Conservation (phyloP, 2,888 invertebrate species). For the Diloba caeruleocephala region DNA sequence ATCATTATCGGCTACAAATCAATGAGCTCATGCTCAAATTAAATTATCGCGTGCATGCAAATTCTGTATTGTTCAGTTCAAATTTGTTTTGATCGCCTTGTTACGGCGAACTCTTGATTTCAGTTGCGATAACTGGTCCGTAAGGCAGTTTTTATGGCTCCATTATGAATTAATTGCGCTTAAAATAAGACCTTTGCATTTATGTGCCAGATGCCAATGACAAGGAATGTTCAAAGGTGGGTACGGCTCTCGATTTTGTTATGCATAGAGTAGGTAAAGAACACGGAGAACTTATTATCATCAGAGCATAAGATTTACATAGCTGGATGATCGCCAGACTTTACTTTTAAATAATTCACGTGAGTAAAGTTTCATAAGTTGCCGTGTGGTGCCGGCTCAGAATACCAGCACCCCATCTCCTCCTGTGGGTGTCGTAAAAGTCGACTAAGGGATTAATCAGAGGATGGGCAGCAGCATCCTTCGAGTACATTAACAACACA, state of each 20-base stretch:
- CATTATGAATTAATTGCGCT: constrained; percentile 16
- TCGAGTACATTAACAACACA: no score
- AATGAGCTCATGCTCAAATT: constrained; percentile 46
- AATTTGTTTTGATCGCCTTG: constrained; percentile 32
- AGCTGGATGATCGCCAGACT: constrained; percentile 45
- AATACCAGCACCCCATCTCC: no score
- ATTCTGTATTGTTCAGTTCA: constrained; percentile 58
- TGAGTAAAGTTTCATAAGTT: constrained; percentile 35
- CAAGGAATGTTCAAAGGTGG: constrained; percentile 11
- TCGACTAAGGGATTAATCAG: no score
- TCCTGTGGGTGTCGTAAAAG: no score
- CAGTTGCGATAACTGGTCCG: constrained; percentile 11
- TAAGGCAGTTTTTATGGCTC: constrained; percentile 7
- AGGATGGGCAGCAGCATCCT: no score
- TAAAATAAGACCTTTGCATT: constrained; percentile 4
- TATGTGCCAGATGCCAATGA: neutral
- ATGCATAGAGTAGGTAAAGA: constrained; percentile 34
- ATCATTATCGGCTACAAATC: constrained; percentile 28
- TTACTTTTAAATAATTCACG: constrained; percentile 29
- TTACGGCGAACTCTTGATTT: constrained; percentile 20
- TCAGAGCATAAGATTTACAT: constrained; percentile 32
- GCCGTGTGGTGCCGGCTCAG: no score
- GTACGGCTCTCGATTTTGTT: constrained; percentile 30
- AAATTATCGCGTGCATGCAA: constrained; percentile 56
- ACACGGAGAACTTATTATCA: constrained; percentile 51